Conservation (phyloP, 2,888 invertebrate genomes). For the Limnephilus rhombicus region DNA sequence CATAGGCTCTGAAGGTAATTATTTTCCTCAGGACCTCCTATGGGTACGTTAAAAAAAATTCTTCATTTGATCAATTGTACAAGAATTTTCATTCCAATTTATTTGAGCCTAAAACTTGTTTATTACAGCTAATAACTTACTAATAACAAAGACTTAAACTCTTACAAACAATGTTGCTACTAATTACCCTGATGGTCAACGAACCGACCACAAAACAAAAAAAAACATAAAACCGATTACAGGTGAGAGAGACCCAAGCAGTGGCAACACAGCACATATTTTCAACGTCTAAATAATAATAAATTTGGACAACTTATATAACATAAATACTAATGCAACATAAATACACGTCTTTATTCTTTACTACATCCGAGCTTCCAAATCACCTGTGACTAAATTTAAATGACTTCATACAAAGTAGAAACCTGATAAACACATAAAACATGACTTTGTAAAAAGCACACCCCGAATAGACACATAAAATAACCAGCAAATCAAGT, state of each 20-base stretch:
- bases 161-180: not conserved
- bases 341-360: not conserved
- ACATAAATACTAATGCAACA: too few relatives aligned
- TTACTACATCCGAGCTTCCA: not conserved
- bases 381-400: not conserved
- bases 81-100: too few relatives aligned
- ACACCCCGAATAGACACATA: not conserved
- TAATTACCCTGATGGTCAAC: not conserved
- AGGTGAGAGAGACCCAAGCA: not conserved
- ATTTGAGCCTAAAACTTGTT: too few relatives aligned
- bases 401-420: not conserved
- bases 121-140: too few relatives aligned
- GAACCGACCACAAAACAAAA: not conserved
- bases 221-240: not conserved
- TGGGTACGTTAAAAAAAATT: too few relatives aligned
- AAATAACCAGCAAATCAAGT: not conserved
- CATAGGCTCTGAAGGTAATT: too few relatives aligned
- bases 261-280: not conserved
- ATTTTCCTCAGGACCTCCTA: too few relatives aligned
- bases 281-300: not conserved
- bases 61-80: too few relatives aligned
- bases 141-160: too few relatives aligned
- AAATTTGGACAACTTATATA: too few relatives aligned
- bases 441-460: not conserved
- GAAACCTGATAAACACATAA: too few relatives aligned